A percentile compares a stretch with the other conserved stretches of the same genome.
Evolutionary conservation across 2,888 invertebrate species (phyloP).

Genomic region (Labia minor): DNA sequence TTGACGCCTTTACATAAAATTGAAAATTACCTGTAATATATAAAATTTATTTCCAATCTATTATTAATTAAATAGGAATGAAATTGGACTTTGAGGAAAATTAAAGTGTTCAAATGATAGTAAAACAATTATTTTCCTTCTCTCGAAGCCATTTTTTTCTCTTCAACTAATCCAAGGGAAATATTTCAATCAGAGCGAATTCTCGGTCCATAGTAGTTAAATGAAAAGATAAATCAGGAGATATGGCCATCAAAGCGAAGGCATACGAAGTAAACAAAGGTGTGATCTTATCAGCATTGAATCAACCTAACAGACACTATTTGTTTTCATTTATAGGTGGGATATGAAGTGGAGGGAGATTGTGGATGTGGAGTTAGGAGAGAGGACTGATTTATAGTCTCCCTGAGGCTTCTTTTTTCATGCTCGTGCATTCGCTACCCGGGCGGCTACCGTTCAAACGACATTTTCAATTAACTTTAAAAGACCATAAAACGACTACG

Average conservation of each 20-base stretch:
- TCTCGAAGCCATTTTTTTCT: no score
- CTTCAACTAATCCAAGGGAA: no score
- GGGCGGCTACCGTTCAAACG: background rate
- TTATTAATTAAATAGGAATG: no score
- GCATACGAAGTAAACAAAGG: background rate
- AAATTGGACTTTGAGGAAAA: no score
- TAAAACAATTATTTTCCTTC: no score
- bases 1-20: no score
- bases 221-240: background rate
- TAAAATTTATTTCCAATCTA: no score
- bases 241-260: background rate
- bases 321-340: background rate
- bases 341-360: no score
- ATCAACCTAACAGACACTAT: background rate
- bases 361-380: background rate
- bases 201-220: background rate
- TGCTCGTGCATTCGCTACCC: background rate
- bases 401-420: background rate
- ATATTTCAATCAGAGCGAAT: no score
- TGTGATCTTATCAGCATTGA: background rate
- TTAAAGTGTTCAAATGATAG: no score
- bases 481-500: conserved; percentile 7
- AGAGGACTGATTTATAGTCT: background rate
- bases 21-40: no score
- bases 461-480: conserved; percentile 7